phyloP scores from a whole-genome alignment of 2,888 invertebrate genomes.

The Ceramica pisi region DNA sequence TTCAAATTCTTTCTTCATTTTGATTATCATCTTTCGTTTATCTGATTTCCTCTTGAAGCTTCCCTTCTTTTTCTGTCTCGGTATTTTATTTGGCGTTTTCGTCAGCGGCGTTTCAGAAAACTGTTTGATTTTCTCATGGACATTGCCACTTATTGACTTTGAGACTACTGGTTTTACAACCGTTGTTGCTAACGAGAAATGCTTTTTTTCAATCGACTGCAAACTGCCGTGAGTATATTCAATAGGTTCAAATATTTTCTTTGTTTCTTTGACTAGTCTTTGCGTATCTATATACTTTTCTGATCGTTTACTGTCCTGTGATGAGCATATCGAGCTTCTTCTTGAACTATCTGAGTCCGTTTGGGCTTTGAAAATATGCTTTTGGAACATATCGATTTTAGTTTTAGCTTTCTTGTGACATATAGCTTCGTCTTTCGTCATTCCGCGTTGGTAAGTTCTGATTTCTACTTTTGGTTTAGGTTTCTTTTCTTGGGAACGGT shows the following conservation, averaged over 20 bases:
- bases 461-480: constrained; percentile 85
- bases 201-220: constrained; percentile 75
- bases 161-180: constrained; percentile 73
- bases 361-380: constrained; percentile 84
- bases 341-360: constrained; percentile 85
- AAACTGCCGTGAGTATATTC: constrained; percentile 74
- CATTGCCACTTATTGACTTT: constrained; percentile 81
- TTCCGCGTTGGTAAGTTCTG: constrained; percentile 84
- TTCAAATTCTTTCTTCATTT: constrained; percentile 86
- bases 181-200: constrained; percentile 71
- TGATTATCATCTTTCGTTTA: constrained; percentile 80
- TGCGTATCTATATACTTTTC: constrained; percentile 66
- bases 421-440: constrained; percentile 83
- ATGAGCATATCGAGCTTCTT: constrained; percentile 81
- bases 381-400: constrained; percentile 89
- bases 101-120: constrained; percentile 77
- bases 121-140: constrained; percentile 86
- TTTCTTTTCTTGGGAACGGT: constrained; percentile 71
- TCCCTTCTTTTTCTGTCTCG: constrained; percentile 79
- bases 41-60: constrained; percentile 82
- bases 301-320: constrained; percentile 76
- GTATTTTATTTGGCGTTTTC: constrained; percentile 76
- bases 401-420: constrained; percentile 87
- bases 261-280: constrained; percentile 79
- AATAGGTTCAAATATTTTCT: constrained; percentile 81